phyloP scores from a whole-genome alignment of 2,888 invertebrate genomes.

The Hedychridium roseum region DNA sequence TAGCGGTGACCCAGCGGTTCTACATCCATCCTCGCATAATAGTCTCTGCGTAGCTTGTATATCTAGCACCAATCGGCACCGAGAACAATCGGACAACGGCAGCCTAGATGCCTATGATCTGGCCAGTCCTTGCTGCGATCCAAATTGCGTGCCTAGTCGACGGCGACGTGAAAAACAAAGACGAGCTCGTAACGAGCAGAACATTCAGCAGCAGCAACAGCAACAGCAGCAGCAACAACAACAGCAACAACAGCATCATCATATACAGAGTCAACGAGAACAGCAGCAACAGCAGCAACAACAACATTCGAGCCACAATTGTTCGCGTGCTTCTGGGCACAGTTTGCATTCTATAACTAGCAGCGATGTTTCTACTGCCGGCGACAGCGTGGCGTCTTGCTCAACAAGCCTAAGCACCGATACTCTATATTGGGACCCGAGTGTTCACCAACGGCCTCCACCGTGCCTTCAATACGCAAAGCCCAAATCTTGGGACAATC shows the following conservation, averaged over 20 bases:
- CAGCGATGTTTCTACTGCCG: conserved; percentile 74
- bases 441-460: conserved; percentile 61
- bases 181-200: conserved; percentile 55
- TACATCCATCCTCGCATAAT: conserved; percentile 37
- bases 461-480: conserved; percentile 68
- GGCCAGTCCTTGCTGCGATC: conserved; percentile 87
- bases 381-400: conserved; percentile 78
- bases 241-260: conserved; percentile 38
- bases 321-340: conserved; percentile 58
- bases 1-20: conserved; percentile 17
- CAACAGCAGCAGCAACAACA: conserved; percentile 37
- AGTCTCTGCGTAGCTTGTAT: conserved; percentile 60
- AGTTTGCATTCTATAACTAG: conserved; percentile 86
- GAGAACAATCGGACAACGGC: conserved; percentile 67
- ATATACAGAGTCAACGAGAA: conserved; percentile 34
- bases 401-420: conserved; percentile 88
- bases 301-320: conserved; percentile 46
- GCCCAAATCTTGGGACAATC: conserved; percentile 90
- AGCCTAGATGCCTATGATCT: conserved; percentile 87
- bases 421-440: conserved; percentile 83
- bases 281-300: conserved; percentile 30
- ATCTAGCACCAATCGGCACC: conserved; percentile 53
- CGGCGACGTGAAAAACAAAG: conserved; percentile 69
- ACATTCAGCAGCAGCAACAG: conserved; percentile 46
- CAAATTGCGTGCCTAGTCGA: conserved; percentile 80